phyloP scores from a whole-genome alignment of 2,113 vertebrate genomes.

The Elanus axillaris region DNA sequence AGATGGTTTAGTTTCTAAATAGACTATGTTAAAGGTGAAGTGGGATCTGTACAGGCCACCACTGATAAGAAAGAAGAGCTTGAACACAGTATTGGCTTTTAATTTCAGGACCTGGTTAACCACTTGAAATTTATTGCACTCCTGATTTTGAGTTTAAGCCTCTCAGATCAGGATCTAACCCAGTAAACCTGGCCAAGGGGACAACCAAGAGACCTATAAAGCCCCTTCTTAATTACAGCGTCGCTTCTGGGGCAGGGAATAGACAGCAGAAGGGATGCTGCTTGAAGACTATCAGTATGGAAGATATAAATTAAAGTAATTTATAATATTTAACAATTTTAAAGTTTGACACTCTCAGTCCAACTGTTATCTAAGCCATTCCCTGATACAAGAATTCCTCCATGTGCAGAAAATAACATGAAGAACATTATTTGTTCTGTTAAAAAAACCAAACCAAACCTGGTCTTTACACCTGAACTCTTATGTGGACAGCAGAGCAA shows the following conservation, averaged over 20 bases:
- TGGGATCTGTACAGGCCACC: background rate
- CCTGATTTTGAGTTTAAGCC: background rate
- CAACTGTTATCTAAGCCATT: background rate
- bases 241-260: background rate
- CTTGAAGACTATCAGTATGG: background rate
- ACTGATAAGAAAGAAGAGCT: background rate
- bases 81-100: background rate
- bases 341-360: background rate
- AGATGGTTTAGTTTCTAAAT: background rate
- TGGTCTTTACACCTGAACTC: background rate
- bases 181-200: background rate
- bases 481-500: background rate
- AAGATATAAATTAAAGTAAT: background rate
- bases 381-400: background rate
- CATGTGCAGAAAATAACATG: background rate
- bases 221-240: background rate
- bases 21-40: background rate
- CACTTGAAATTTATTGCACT: background rate
- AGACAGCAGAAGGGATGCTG: background rate
- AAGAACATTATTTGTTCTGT: background rate
- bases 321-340: background rate
- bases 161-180: background rate
- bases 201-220: background rate
- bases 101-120: background rate
- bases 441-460: background rate